Evolutionary conservation across 2,888 invertebrate genomes (phyloP).

Genomic region (Mythimna lalbum): DNA sequence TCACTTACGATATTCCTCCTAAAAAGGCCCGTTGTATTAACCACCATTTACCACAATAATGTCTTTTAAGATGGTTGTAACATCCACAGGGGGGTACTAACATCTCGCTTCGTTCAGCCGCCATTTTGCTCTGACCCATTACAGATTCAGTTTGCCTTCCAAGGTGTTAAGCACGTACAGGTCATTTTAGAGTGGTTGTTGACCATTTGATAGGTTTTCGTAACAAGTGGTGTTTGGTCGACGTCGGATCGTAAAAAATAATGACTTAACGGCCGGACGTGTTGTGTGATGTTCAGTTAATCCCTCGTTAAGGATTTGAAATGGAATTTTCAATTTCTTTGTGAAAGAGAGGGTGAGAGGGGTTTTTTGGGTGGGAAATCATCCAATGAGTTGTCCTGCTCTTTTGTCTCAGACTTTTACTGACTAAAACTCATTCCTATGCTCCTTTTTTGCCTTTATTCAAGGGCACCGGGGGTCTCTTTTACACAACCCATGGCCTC

Average conservation of each 20-base stretch:
- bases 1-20: no score
- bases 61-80: constrained; percentile 63
- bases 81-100: constrained; percentile 57
- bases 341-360: no score
- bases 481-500: no score
- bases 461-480: no score
- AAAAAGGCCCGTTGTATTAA: constrained; percentile 37
- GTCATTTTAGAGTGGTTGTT: constrained; percentile 58
- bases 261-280: constrained; percentile 62
- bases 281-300: constrained; percentile 59
- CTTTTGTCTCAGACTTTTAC: no score
- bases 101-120: constrained; percentile 54
- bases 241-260: constrained; percentile 70
- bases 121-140: constrained; percentile 57
- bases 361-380: not conserved
- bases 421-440: no score
- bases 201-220: constrained; percentile 66
- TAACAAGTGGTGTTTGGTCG: constrained; percentile 69
- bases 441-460: no score
- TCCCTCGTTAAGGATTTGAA: constrained; percentile 38
- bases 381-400: no score
- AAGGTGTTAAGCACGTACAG: constrained; percentile 38
- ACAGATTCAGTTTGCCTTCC: constrained; percentile 5
- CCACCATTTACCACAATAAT: constrained; percentile 57
- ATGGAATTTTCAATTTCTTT: constrained; percentile 16